These are phyloP conservation scores for Leucophenga maculata DNA, from an alignment of 2,888 invertebrate species.

Conservation along the genomic window DNA sequence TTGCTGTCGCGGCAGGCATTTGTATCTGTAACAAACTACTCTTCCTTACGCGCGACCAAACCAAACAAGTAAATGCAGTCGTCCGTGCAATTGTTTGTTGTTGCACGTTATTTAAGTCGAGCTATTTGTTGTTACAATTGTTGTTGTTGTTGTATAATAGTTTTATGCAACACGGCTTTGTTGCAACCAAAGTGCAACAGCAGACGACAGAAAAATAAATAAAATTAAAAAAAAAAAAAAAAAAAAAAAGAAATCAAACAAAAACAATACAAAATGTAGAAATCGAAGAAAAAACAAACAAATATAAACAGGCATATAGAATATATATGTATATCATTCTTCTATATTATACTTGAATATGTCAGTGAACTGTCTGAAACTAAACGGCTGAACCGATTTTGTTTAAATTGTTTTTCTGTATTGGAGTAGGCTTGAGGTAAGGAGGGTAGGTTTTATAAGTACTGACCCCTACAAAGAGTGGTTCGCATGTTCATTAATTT, in stretches of 20 bases:
- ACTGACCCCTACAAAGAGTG: no score
- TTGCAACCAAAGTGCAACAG: slow-evolving; percentile 16
- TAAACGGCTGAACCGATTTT: no score
- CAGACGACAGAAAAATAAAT: slow-evolving; percentile 17
- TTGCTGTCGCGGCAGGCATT: no score
- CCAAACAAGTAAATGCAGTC: no score
- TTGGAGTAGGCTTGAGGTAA: no score
- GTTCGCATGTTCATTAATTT: no score
- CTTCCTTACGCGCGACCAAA: no score
- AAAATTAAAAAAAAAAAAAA: not conserved
- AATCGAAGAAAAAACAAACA: slow-evolving; percentile 7
- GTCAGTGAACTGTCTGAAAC: no score
- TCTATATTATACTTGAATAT: no score
- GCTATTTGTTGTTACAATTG: not conserved
- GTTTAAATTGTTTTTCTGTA: no score
- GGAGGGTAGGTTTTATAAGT: no score
- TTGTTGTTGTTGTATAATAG: not conserved
- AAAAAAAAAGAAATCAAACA: slow-evolving; percentile 35
- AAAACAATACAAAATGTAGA: slow-evolving; percentile 33
- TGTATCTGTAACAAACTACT: no score
- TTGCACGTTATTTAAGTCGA: slow-evolving; percentile 37
- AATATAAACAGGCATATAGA: slow-evolving; percentile 16
- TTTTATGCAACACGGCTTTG: slow-evolving; percentile 1
- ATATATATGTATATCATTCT: slow-evolving; percentile 40
- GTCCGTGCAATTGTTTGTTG: slow-evolving; percentile 15